phyloP scores from a whole-genome alignment of 2,797 vertebrate genomes.

The Pogoniulus pusillus region DNA sequence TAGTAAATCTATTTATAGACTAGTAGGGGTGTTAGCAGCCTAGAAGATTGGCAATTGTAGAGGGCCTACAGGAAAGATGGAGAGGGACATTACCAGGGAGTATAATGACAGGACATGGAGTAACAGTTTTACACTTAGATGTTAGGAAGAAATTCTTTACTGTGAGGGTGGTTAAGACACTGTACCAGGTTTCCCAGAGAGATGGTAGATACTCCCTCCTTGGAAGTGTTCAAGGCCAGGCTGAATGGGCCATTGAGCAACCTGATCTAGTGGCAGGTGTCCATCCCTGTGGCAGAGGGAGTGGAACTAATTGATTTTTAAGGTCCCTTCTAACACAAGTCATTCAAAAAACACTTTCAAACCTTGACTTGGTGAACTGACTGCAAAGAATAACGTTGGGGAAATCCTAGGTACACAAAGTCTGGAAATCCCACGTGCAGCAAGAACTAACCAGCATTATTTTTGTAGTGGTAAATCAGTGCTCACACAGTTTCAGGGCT shows the following conservation, averaged over 20 bases:
- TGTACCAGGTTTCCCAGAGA: not conserved
- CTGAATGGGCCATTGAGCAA: not conserved
- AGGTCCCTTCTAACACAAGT: not conserved
- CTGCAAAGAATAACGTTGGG: not conserved
- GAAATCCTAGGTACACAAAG: not conserved
- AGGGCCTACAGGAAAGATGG: not conserved
- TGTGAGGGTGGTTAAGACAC: not conserved
- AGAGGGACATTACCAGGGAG: not conserved
- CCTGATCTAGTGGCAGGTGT: too few relatives aligned
- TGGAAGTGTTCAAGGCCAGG: not conserved
- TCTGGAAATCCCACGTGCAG: not conserved
- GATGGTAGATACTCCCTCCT: not conserved
- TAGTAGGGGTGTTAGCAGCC: not conserved
- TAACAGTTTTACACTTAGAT: not conserved
- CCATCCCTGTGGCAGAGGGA: not conserved
- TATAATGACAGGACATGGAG: not conserved
- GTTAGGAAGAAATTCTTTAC: not conserved
- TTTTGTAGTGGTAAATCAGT: not conserved
- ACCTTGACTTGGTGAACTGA: not conserved
- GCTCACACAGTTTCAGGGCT: not conserved
- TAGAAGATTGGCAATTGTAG: not conserved
- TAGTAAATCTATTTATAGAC: not conserved
- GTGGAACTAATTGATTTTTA: not conserved
- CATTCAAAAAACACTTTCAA: not conserved
- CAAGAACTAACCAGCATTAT: not conserved